Evolutionary conservation across 1,140 invertebrate species (phyloP).

Genomic region (Luehdorfia chinensis): DNA sequence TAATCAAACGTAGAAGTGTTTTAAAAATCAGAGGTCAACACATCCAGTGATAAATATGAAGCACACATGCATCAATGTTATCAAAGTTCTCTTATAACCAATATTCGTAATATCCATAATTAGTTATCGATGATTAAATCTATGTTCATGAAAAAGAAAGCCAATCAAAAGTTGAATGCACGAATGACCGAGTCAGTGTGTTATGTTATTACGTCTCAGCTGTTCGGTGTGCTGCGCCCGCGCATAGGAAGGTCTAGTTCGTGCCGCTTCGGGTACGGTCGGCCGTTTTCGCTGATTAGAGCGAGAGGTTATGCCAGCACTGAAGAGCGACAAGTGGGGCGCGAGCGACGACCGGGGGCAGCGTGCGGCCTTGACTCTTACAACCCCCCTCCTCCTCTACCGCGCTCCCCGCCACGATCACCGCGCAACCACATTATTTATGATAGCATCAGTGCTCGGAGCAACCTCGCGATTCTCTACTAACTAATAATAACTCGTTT

Average conservation of each 20-base stretch:
- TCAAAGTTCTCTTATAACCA: not conserved
- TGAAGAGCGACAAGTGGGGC: constrained; percentile 62
- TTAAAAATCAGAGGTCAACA: no score
- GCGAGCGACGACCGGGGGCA: constrained; percentile 79
- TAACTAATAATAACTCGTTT: constrained; percentile 75
- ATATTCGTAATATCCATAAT: constrained; percentile 2
- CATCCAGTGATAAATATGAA: no score
- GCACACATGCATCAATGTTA: no score
- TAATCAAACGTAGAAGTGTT: no score
- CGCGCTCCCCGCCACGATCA: constrained; percentile 36
- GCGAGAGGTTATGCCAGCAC: constrained; percentile 34
- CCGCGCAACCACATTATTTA: constrained; percentile 72
- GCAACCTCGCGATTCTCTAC: constrained; percentile 69
- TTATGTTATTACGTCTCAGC: constrained; percentile 75
- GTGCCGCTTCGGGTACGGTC: constrained; percentile 47
- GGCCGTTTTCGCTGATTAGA: constrained; percentile 48
- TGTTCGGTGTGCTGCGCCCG: constrained; percentile 63
- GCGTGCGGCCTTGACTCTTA: constrained; percentile 84
- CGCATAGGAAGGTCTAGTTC: constrained; percentile 74
- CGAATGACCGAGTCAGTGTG: constrained; percentile 76
- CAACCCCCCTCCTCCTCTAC: constrained; percentile 43
- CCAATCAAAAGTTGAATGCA: constrained; percentile 76
- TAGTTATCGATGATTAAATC: constrained; percentile 4
- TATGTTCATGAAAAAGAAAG: constrained; percentile 60
- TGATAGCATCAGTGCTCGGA: constrained; percentile 71